A percentile compares a stretch with the other conserved stretches of the same genome.
phyloP scores from a whole-genome alignment of 2,888 invertebrate species.

The Eustalomyia histrio region DNA sequence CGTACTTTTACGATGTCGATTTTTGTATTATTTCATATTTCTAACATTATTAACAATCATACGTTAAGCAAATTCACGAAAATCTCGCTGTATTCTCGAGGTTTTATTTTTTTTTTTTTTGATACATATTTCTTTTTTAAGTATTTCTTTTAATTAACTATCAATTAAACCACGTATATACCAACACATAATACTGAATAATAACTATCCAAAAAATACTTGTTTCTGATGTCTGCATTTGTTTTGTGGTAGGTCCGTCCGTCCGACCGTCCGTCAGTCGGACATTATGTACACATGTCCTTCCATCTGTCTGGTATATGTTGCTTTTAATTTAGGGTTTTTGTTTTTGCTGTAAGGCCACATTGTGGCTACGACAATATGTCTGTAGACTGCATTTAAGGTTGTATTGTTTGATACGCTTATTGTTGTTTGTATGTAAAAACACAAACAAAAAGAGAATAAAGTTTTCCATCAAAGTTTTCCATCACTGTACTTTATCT shows the following conservation, averaged over 20 bases:
- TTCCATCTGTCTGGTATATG: conserved; percentile 12
- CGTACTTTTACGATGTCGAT: too few species aligned
- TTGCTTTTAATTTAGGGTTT: background rate
- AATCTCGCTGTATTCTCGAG: too few species aligned
- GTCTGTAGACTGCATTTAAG: conserved; percentile 40
- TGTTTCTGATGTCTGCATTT: conserved; percentile 28
- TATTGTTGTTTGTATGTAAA: conserved; percentile 3
- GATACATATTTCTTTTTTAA: too few species aligned
- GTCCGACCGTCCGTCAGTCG: background rate
- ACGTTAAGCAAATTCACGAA: too few species aligned
- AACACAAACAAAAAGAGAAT: background rate
- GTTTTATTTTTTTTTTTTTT: too few species aligned
- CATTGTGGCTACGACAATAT: conserved; percentile 39
- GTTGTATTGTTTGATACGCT: conserved; percentile 12
- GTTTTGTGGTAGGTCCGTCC: conserved; percentile 1
- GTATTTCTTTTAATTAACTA: too few species aligned
- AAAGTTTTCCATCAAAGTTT: conserved; percentile 26
- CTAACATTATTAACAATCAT: too few species aligned
- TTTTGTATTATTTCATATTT: too few species aligned
- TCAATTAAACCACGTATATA: background rate
- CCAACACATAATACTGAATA: background rate
- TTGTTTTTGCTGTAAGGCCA: background rate
- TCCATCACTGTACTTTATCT: conserved; percentile 36
- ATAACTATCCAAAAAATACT: background rate
- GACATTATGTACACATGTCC: too few species aligned